Evolutionary conservation across 2,797 vertebrate species (phyloP).

Genomic region (Micromesistius poutassou): DNA sequence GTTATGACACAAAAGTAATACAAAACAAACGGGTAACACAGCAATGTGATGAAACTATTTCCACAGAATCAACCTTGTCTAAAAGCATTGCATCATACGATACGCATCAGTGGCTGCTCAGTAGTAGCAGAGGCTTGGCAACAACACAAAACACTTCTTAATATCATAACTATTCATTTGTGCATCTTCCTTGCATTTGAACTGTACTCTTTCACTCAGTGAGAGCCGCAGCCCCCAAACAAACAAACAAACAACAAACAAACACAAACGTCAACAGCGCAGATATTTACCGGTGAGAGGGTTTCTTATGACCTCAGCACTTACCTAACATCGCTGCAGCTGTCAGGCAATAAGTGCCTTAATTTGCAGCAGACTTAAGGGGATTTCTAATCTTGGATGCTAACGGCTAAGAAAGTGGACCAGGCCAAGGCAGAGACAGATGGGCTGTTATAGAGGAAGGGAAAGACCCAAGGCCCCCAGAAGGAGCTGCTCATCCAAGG

Average conservation of each 20-base stretch:
- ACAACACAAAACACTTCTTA: background rate
- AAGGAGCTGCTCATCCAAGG: background rate
- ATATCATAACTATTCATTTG: background rate
- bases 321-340: constrained; percentile 50
- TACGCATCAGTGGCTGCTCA: background rate
- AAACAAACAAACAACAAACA: too few relatives aligned
- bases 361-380: constrained; percentile 39
- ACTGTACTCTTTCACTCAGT: too few relatives aligned
- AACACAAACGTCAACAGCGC: too few relatives aligned
- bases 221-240: too few relatives aligned
- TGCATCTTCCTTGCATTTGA: background rate
- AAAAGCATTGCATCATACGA: too few relatives aligned
- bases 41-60: too few relatives aligned
- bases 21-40: too few relatives aligned
- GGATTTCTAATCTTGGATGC: constrained; percentile 42
- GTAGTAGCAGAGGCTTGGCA: too few relatives aligned
- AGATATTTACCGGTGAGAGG: too few relatives aligned
- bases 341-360: constrained; percentile 35
- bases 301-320: constrained; percentile 20
- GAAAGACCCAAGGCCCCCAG: constrained; percentile 30
- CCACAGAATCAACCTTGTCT: too few relatives aligned
- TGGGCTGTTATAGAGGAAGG: constrained; percentile 53
- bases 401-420: constrained; percentile 61
- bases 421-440: constrained; percentile 58
- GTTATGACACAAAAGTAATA: too few relatives aligned